Base-by-base conservation (phyloP, 1,140 invertebrate genomes). In the Conus betulinus region DNA sequence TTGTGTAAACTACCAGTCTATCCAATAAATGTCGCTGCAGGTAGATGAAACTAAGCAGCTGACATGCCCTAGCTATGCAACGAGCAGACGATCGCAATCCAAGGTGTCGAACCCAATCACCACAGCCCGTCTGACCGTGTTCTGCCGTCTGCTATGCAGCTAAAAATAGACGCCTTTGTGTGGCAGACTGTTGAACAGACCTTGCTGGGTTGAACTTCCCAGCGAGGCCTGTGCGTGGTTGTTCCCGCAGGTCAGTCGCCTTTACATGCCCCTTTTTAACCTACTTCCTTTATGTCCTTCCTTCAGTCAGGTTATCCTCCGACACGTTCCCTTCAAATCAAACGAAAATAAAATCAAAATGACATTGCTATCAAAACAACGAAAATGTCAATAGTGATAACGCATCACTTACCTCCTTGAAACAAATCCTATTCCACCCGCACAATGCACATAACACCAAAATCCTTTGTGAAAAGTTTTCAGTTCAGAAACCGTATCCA, bases 101-200 rank as follows among this genome's bases (percentile, higher is more conserved):
- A 13, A 23, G 13, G 79, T 81, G 79, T 81, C 79, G 53, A 81
- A 81, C 79, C 79, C 15, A 6, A 53, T 13, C 79, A 53, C 79
- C 79, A 81, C 79, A 6, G 4, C 79, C 79, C 7, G 79, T 81
- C 79, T 51, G 79, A 23, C 79, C 79, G 17, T 51, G 27, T 81
- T 81, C 67, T 81, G 79, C 79, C 79, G 79, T 81, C 79, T 81
- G 79, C 79, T 81, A 81, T 23, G 39, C 10, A 53, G 79, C 79
- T 81, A 81, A 81, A 81, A 81, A 81, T 81, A 81, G 79, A 23
- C 79, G 79, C 79, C 79, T 81, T 81, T 81, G 79, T 81, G 79
- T 81, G 79, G 79, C 79, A 81, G 51, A 25, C 79, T 81, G 79
- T 81, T 81, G 79, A 81, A 23, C 79, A 23, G 79, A 53, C 27